Base-by-base conservation (phyloP, 2,888 invertebrate species). In the Diabrotica balteata region DNA sequence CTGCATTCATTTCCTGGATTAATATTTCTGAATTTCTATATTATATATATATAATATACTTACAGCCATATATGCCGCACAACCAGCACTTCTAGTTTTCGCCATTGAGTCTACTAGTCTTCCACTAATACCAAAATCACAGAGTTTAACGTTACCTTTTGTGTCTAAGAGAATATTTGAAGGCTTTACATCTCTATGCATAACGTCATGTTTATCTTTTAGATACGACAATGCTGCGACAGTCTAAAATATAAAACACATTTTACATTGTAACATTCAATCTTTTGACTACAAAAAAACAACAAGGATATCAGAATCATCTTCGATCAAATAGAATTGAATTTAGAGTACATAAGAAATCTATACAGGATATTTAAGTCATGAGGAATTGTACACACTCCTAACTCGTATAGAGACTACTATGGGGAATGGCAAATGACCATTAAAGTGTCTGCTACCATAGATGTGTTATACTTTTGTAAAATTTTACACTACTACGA, bases 81-180 rank as follows among this genome's bases (percentile, higher is more conserved):
- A 98, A 52, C 98, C 98, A 4, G 96, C 97, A 83, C 95, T 96
- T 80, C 97, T 88, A 22, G 98, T 98, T 85, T 96, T 96, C 4
- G 98, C 98, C 87, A 97, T 97, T 59, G 98, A 98, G 87, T 98
- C 98, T 47, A 98, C 98, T 70, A 99, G 88, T 69, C 97, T 90
- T 22, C 98, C 99, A 82, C 98, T 98, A 83, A 99, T 99, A 75
- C 99, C 99, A 87, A 99, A 99, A 89, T 99, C 99, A 86, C 99
- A 99, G 47, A 99, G 87, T 85, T 99, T 99, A 8, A 99, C 95
- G 79, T 94, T 94, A 22, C 98, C 98, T 80, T 91, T 91, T 84
- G 95, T 93, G 85, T 98, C 98, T 76, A 99, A 88, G 73, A 99
- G 87, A 77, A 99, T 99, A 86, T 99, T 99, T 78, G 98, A 98